phyloP scores from a whole-genome alignment of 2,113 vertebrate genomes.

The Brachionichthys hirsutus region DNA sequence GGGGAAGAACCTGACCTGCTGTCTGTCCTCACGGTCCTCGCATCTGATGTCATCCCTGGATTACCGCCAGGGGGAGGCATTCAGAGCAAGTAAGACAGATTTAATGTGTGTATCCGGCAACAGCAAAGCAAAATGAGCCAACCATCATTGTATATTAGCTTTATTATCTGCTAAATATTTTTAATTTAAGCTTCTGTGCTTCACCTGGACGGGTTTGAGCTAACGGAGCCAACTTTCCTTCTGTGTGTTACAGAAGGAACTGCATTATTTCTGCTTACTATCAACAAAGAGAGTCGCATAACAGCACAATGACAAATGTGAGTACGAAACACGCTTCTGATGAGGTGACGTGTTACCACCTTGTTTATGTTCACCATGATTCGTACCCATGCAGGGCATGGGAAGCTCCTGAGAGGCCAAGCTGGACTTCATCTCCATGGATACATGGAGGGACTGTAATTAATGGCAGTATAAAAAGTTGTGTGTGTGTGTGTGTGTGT shows the following conservation, averaged over 20 bases:
- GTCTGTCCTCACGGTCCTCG: conserved; percentile 77
- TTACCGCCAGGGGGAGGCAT: conserved; percentile 84
- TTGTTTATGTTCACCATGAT: neutral
- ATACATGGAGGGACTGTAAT: conserved; percentile 36
- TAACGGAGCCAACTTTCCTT: neutral
- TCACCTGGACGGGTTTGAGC: too few species aligned
- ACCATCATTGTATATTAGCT: too few species aligned
- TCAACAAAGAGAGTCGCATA: conserved; percentile 72
- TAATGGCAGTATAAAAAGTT: conserved; percentile 43
- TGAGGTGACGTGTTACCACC: neutral
- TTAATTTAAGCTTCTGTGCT: too few species aligned
- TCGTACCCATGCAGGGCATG: conserved; percentile 44
- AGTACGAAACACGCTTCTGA: conserved; percentile 26
- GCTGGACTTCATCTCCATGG: conserved; percentile 7
- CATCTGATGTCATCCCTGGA: conserved; percentile 75
- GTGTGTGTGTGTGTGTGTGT: conserved; percentile 1
- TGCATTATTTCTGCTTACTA: conserved; percentile 81
- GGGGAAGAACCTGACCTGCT: conserved; percentile 77
- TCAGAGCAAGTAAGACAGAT: conserved; percentile 81
- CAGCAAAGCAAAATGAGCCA: neutral
- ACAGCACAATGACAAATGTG: conserved; percentile 67
- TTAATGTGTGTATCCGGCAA: neutral
- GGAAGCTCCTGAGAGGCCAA: conserved; percentile 46
- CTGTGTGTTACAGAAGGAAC: conserved; percentile 73
- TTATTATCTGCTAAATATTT: too few species aligned